Evolutionary conservation across 2,113 vertebrate species (phyloP), one percentile per base, ranked within the genome.

Genomic region (Rhagologus leucostigma): DNA sequence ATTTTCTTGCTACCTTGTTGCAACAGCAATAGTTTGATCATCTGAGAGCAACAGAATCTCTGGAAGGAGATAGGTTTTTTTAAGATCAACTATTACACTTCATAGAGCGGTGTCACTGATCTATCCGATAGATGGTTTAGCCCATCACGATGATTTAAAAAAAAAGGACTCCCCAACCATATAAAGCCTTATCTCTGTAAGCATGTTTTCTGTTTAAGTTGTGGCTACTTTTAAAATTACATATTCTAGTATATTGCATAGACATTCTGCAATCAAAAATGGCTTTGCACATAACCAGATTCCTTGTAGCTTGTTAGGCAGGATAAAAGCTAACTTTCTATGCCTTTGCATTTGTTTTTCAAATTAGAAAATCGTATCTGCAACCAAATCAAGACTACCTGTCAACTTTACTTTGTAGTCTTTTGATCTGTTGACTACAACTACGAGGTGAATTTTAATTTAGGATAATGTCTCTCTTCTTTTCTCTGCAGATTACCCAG

Each of bases 101-200:
- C 15, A 27, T 37, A 52, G 7, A 32, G 4, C 42, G 30, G 13
- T 63, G 35, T 24, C 2, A 1, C 20, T 74, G 46, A 44, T 62
- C 16, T 60, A 4, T 10, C 24, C 6, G 2, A 49, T 13, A 2
- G 1, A 52, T 6, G 1, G 35, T 65, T 74, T 65, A 87, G 18
- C 11, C n/a, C 10, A 49, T 18, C 0, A 0, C 50, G 20, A 22
- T 29, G 7, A 44, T 67, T 69, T 57, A 2, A 44, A 56, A 53
- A 37, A 56, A 81, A 55, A 15, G 10, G 26, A 17, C 22, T 41
- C 21, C 14, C 35, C 67, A 11, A 50, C 11, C 7, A 29, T 23
- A 24, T 42, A 83, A 68, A 86, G 2, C 20, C 23, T 76, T 79
- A 9, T 7, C 2, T 63, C 20, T 35, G 12, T 68, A 83, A 59